Percentiles rank a stretch among this genome's conserved stretches.
phyloP scores from a whole-genome alignment of 1,140 invertebrate species.

The Spodoptera frugiperda region DNA sequence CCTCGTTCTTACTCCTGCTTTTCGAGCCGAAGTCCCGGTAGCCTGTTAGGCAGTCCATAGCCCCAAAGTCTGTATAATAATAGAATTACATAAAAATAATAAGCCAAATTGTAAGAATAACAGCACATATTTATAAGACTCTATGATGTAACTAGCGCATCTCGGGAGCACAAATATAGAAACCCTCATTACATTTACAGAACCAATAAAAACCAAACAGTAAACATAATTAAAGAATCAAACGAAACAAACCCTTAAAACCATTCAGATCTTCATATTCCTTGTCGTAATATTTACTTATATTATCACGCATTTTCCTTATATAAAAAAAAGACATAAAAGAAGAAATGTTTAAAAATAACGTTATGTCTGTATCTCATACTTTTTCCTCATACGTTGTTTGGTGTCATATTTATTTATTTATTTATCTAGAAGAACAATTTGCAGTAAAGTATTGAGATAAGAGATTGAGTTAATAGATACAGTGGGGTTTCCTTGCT shows the following conservation, averaged over 20 bases:
- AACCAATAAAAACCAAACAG: too few species aligned
- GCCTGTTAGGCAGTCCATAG: too few species aligned
- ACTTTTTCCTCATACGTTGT: not conserved
- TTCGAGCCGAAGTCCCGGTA: too few species aligned
- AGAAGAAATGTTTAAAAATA: conserved; percentile 18
- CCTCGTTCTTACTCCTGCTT: too few species aligned
- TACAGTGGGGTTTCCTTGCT: not conserved
- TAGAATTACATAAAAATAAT: too few species aligned
- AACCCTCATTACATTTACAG: too few species aligned
- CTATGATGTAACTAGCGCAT: too few species aligned
- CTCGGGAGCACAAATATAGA: too few species aligned
- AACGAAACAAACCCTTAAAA: not conserved
- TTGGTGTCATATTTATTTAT: conserved; percentile 2
- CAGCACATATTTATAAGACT: too few species aligned
- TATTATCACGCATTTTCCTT: conserved; percentile 15
- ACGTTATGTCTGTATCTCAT: not conserved
- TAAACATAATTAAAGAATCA: too few species aligned
- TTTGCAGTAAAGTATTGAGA: conserved; percentile 26
- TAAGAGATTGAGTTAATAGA: not conserved
- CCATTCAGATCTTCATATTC: not conserved
- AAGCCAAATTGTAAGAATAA: too few species aligned
- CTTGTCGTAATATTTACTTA: conserved; percentile 1
- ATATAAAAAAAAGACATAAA: not conserved
- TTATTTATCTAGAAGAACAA: conserved; percentile 20
- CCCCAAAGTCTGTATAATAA: too few species aligned